phyloP scores from a whole-genome alignment of 2,797 vertebrate species.

The Alauda arvensis region DNA sequence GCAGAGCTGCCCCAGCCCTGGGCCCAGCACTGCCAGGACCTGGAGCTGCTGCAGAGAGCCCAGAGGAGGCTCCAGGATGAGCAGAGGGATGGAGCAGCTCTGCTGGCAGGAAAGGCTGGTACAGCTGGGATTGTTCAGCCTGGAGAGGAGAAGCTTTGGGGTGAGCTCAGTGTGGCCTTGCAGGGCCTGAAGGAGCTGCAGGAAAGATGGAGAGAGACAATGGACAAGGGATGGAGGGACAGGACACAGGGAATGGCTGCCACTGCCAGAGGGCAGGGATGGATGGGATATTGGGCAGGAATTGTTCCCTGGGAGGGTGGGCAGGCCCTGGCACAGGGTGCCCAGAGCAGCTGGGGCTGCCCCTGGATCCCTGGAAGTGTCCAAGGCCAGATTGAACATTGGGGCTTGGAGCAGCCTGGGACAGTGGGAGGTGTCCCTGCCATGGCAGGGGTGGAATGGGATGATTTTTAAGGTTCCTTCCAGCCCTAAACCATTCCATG shows the following conservation, averaged over 20 bases:
- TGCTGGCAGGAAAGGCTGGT: background rate
- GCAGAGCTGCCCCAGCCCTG: background rate
- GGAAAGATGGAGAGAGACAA: background rate
- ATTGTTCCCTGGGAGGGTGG: background rate
- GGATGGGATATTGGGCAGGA: background rate
- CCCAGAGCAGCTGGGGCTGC: background rate
- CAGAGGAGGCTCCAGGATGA: background rate
- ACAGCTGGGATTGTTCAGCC: background rate
- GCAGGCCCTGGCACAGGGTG: background rate
- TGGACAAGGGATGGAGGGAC: background rate
- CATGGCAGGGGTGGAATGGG: rapidly evolving
- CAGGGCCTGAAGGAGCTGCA: background rate
- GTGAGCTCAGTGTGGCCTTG: background rate
- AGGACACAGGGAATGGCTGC: background rate
- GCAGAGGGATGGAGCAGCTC: background rate
- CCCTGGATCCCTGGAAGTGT: background rate
- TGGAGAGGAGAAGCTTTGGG: background rate
- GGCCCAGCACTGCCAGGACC: background rate
- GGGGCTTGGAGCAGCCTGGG: background rate
- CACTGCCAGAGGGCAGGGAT: background rate
- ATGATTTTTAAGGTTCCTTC: rapidly evolving
- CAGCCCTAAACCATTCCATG: background rate
- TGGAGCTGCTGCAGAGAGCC: background rate
- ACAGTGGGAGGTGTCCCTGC: background rate
- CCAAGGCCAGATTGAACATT: background rate